These are phyloP conservation scores for Leptinotarsa juncta DNA, from an alignment of 2,888 invertebrate genomes.

Conservation along the genomic window DNA sequence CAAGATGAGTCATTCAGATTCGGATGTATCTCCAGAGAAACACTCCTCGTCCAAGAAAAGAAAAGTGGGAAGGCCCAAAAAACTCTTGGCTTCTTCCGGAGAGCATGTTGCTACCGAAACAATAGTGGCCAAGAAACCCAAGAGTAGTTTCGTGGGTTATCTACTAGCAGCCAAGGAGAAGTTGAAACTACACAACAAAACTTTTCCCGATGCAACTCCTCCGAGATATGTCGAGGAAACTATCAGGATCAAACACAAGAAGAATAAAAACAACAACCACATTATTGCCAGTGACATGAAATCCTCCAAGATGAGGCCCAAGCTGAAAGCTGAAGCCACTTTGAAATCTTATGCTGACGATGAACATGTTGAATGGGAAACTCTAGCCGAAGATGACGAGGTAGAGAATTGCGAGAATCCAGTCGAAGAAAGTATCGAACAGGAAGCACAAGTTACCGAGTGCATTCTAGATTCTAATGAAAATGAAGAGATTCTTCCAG, in stretches of 20 bases:
- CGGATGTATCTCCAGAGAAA: slow-evolving; percentile 47
- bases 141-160: slow-evolving; percentile 75
- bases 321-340: slow-evolving; percentile 79
- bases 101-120: slow-evolving; percentile 78
- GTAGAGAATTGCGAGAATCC: slow-evolving; percentile 31
- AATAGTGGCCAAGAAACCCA: slow-evolving; percentile 84
- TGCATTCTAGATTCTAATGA: not conserved
- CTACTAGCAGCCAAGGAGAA: slow-evolving; percentile 75
- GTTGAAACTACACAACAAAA: slow-evolving; percentile 66
- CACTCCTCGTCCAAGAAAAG: slow-evolving; percentile 76
- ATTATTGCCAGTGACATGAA: slow-evolving; percentile 52
- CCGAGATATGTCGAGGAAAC: slow-evolving; percentile 66
- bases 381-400: slow-evolving; percentile 45
- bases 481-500: not conserved
- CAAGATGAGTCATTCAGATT: slow-evolving; percentile 45
- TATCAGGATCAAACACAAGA: slow-evolving; percentile 52
- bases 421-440: slow-evolving; percentile 11
- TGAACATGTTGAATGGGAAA: slow-evolving; percentile 65
- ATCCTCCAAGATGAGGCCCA: slow-evolving; percentile 76
- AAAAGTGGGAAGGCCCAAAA: slow-evolving; percentile 85
- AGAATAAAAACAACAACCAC: slow-evolving; percentile 56
- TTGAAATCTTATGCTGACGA: slow-evolving; percentile 71
- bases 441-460: slow-evolving; percentile 6
- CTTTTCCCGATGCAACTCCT: slow-evolving; percentile 62
- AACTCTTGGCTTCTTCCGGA: slow-evolving; percentile 70